These are phyloP conservation scores for Luscinia luscinia DNA, from an alignment of 2,797 vertebrate genomes.

Conservation along the genomic window DNA sequence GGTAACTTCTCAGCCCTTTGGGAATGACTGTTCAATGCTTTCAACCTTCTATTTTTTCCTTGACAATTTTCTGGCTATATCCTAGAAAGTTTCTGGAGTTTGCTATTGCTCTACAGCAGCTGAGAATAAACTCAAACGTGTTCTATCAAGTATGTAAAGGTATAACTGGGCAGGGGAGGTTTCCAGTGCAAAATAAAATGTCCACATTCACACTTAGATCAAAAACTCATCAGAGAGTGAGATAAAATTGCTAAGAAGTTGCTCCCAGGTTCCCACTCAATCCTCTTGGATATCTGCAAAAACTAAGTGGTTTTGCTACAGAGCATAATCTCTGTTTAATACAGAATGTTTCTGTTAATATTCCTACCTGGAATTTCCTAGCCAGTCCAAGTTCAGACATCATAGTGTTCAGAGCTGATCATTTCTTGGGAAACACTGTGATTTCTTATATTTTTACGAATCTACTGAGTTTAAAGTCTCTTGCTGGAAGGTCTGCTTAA, in stretches of 20 bases:
- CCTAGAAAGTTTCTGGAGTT: background rate
- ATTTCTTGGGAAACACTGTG: background rate
- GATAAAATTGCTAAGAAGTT: background rate
- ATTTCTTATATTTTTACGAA: constrained; percentile 51
- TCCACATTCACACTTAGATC: background rate
- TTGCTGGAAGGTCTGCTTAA: constrained; percentile 30
- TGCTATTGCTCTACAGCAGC: background rate
- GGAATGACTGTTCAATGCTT: background rate
- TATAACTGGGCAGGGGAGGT: background rate
- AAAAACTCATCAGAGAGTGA: background rate
- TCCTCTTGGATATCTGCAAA: background rate
- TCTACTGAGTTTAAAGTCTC: constrained; percentile 17
- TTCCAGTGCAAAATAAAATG: background rate
- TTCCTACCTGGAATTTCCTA: constrained; percentile 3
- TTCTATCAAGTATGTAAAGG: background rate
- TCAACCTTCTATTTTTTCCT: background rate
- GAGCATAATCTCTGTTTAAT: background rate
- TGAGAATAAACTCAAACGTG: background rate
- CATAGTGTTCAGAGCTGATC: background rate
- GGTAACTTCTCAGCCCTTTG: background rate
- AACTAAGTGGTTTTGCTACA: background rate
- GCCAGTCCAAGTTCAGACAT: background rate
- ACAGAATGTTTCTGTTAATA: background rate
- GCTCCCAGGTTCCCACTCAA: background rate
- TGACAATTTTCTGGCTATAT: background rate